Conservation (phyloP, 2,113 vertebrate genomes). For the Sebastes fasciatus region DNA sequence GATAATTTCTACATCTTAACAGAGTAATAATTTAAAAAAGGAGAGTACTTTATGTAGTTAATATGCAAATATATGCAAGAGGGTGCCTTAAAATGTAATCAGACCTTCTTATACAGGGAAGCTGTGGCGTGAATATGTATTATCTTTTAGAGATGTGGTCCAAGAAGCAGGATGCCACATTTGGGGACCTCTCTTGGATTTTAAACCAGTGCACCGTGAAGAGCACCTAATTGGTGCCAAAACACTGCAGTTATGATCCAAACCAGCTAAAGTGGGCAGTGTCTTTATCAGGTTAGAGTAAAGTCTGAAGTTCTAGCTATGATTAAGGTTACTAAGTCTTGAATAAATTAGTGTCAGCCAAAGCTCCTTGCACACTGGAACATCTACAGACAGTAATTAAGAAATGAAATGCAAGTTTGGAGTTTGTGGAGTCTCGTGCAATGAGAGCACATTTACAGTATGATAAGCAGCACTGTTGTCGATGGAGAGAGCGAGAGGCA, state of each 20-base stretch:
- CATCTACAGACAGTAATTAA: background rate
- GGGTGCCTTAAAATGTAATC: constrained; percentile 2
- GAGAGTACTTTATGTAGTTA: background rate
- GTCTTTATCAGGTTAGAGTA: background rate
- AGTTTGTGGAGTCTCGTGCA: background rate
- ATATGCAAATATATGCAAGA: background rate
- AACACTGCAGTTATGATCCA: background rate
- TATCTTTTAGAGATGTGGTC: constrained; percentile 14
- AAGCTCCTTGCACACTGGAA: background rate
- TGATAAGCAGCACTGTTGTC: background rate
- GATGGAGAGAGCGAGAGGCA: constrained; percentile 38
- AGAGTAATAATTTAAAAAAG: background rate
- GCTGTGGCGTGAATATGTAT: background rate
- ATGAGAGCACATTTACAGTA: background rate
- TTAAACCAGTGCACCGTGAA: constrained; percentile 35
- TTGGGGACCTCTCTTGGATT: constrained; percentile 17
- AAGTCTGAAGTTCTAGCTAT: background rate
- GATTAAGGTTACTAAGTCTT: background rate
- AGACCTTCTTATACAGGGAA: background rate
- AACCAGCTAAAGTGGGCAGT: constrained; percentile 5
- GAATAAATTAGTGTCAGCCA: constrained; percentile 8
- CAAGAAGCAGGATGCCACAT: background rate
- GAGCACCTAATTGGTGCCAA: constrained; percentile 27
- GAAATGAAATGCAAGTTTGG: constrained; percentile 5
- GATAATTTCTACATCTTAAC: background rate